A percentile compares a stretch with the other conserved stretches of the same genome.
Conservation (phyloP, 1,140 invertebrate genomes). For the Rhyacophila brunnea region DNA sequence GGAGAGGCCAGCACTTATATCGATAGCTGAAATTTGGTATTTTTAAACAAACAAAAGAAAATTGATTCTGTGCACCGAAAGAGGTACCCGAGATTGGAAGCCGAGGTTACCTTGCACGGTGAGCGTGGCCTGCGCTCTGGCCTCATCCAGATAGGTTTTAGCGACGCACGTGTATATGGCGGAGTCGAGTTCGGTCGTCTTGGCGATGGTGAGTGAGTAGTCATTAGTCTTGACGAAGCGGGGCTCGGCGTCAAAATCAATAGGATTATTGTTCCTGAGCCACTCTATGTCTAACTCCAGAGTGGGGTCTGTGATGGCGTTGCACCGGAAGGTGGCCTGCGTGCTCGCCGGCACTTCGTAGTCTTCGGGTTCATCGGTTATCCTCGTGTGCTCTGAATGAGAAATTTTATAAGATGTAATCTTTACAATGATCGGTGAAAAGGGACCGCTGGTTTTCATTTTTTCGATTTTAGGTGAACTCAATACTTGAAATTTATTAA, state of each 20-base stretch:
- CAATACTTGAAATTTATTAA: too few relatives aligned
- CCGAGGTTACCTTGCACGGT: constrained; percentile 78
- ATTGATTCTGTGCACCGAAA: too few relatives aligned
- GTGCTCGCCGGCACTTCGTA: constrained; percentile 89
- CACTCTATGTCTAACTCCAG: constrained; percentile 82
- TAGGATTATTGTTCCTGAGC: constrained; percentile 79
- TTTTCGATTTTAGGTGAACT: too few relatives aligned
- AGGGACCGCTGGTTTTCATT: too few relatives aligned
- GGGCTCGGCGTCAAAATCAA: constrained; percentile 85
- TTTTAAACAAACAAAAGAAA: too few relatives aligned
- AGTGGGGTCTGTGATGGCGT: constrained; percentile 81
- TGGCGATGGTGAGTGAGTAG: constrained; percentile 90
- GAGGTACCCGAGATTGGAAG: too few relatives aligned
- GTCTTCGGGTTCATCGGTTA: constrained; percentile 82
- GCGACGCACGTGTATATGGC: constrained; percentile 96
- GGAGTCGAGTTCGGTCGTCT: constrained; percentile 92
- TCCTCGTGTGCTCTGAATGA: constrained; percentile 81
- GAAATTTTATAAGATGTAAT: too few relatives aligned
- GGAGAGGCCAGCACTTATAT: too few relatives aligned
- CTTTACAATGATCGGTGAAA: too few relatives aligned
- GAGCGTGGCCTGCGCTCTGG: constrained; percentile 79
- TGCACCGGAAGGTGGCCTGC: constrained; percentile 90
- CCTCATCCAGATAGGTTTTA: constrained; percentile 82
- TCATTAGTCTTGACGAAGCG: constrained; percentile 81
- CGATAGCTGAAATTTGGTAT: too few relatives aligned